Percentiles rank a stretch among this genome's conserved stretches.
Evolutionary conservation across 2,113 vertebrate genomes (phyloP).

Genomic region (Urocitellus parryii): DNA sequence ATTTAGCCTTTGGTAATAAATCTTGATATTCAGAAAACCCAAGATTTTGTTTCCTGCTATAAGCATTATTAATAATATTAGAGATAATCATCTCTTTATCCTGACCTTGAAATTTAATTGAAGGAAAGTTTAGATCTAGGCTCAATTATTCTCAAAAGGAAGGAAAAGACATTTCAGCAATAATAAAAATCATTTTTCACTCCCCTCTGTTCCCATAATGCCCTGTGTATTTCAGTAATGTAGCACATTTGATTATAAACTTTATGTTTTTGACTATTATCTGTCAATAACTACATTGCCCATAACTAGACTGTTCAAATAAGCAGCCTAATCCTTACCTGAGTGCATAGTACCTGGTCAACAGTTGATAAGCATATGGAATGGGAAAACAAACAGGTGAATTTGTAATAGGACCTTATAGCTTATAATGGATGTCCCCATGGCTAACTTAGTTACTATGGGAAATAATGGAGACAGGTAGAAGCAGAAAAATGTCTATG

Average conservation of each 20-base stretch:
- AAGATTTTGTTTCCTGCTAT: neutral
- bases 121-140: slow-evolving; percentile 51
- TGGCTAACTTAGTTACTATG: neutral
- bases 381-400: neutral
- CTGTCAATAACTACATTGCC: neutral
- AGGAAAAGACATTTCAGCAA: slow-evolving; percentile 42
- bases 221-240: neutral
- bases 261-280: neutral
- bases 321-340: neutral
- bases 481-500: neutral
- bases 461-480: neutral
- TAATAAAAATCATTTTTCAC: slow-evolving; percentile 23
- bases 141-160: slow-evolving; percentile 54
- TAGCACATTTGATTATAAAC: neutral
- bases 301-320: neutral
- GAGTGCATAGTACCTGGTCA: neutral
- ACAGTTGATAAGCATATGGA: neutral
- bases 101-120: slow-evolving; percentile 53
- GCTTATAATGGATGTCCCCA: neutral
- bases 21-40: slow-evolving; percentile 41
- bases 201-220: neutral
- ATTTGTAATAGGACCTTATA: neutral
- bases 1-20: slow-evolving; percentile 55
- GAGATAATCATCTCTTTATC: slow-evolving; percentile 18
- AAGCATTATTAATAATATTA: slow-evolving; percentile 53